phyloP scores from a whole-genome alignment of 2,888 invertebrate genomes.

The Nyleta sp. region DNA sequence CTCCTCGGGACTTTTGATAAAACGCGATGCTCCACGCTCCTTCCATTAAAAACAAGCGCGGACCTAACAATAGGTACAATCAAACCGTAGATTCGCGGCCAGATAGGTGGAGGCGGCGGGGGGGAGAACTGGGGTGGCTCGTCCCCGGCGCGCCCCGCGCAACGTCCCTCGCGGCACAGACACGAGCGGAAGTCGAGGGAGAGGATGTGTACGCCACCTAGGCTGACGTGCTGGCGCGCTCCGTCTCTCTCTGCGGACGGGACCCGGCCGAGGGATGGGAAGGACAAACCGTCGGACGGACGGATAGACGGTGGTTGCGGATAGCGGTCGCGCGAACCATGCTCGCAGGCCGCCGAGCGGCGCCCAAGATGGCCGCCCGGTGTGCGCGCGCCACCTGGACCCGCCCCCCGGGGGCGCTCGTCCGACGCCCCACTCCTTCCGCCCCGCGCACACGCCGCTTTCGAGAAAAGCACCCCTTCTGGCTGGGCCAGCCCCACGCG shows the following conservation, averaged over 20 bases:
- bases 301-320: constrained; percentile 76
- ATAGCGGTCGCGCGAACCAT: constrained; percentile 74
- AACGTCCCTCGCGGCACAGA: constrained; percentile 18
- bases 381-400: no score
- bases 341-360: constrained; percentile 66
- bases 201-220: constrained; percentile 57
- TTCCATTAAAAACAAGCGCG: constrained; percentile 37
- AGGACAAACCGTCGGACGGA: constrained; percentile 68
- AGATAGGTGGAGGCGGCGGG: constrained; percentile 48
- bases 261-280: constrained; percentile 60
- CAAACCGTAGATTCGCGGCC: constrained; percentile 56
- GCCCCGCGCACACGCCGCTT: constrained; percentile 23
- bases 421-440: no score
- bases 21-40: constrained; percentile 16
- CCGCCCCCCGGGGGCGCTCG: no score
- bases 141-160: constrained; percentile 12
- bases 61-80: constrained; percentile 58
- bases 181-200: constrained; percentile 50
- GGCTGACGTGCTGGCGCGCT: constrained; percentile 20
- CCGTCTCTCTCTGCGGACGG: constrained; percentile 33
- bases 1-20: constrained; percentile 21
- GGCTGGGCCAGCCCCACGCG: constrained; percentile 63
- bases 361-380: constrained; percentile 19
- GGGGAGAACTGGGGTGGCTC: constrained; percentile 20
- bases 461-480: constrained; percentile 66